Base-by-base conservation (phyloP, 2,888 invertebrate species). In the Apodemia mormo region DNA sequence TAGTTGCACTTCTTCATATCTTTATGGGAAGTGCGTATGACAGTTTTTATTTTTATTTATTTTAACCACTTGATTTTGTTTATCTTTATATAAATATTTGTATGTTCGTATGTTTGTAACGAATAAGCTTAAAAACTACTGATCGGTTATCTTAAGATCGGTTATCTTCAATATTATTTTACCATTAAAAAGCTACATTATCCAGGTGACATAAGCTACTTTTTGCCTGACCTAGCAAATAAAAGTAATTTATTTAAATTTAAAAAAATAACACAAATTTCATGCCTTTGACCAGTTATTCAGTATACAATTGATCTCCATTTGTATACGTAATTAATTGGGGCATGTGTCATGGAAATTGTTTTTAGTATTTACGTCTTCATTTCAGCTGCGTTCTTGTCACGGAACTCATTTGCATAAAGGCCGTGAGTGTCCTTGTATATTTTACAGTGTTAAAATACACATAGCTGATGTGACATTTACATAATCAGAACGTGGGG, bases 251-350 rank as follows among this genome's bases (percentile, higher is more conserved):
- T 22, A 22, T 22, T 22, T 22, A 22, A 22, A 33, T 33, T 33
- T 33, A 33, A 33, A 40, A 40, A 40, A 40, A 5, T 40, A 40
- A 54, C 54, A 54, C 29, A 58, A 49, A 58, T 0, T 58, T 58
- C 58, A 58, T 58, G 58, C 30, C 29, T 30, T 30, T 1, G 12
- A 10, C 30, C 58, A 30, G 30, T 58, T 58, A 58, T 58, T 58
- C 58, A 58, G 30, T 58, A 30, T 58, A 10, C 58, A 30, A 2
- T 58, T 9, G 58, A 58, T 30, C 58, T 56, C 9, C 58, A 58
- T 58, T 58, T 30, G 58, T 58, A 58, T 58, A 30, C 30, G 30
- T 58, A 58, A 58, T 58, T 30, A 33, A 58, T 58, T 58, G 58
- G 58, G 58, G 30, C 58, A 58, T 58, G 10, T 58, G 58, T 30